Conservation (phyloP, 2,113 vertebrate genomes). For the Ranitomeya imitator region DNA sequence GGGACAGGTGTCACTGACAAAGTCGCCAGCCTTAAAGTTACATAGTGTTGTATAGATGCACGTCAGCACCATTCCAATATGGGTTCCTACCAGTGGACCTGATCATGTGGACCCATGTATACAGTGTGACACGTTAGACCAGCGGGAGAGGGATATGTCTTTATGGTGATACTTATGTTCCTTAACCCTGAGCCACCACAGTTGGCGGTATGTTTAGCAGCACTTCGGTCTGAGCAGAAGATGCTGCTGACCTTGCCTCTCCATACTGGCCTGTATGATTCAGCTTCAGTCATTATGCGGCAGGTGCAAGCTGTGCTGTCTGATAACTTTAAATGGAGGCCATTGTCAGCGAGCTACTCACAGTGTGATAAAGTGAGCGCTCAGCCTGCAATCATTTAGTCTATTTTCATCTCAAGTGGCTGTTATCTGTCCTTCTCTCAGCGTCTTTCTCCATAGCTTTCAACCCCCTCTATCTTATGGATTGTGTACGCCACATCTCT, state of each 20-base stretch:
- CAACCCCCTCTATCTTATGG: not conserved
- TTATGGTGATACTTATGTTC: not conserved
- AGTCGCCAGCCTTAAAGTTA: too few species aligned
- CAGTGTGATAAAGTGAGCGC: conserved; percentile 42
- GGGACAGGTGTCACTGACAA: too few species aligned
- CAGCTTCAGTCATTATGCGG: conserved; percentile 9
- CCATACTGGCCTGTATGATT: not conserved
- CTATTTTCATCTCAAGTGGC: conserved; percentile 51
- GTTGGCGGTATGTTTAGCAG: not conserved
- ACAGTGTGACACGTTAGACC: too few species aligned
- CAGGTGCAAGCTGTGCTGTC: conserved; percentile 22
- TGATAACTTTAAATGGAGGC: conserved; percentile 40
- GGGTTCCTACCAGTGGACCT: too few species aligned
- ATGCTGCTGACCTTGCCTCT: not conserved
- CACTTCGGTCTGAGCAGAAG: not conserved
- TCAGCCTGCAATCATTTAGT: conserved; percentile 48
- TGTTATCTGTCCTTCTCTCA: conserved; percentile 30
- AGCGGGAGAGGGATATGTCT: not conserved
- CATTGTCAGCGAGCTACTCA: not conserved
- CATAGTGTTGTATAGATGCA: too few species aligned
- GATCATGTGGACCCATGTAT: not conserved
- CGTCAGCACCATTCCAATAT: too few species aligned
- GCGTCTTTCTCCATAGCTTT: not conserved
- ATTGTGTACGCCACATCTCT: not conserved
- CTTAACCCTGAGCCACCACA: not conserved